These are phyloP conservation scores for Petroica traversi DNA, from an alignment of 2,113 vertebrate genomes.

Conservation along the genomic window DNA sequence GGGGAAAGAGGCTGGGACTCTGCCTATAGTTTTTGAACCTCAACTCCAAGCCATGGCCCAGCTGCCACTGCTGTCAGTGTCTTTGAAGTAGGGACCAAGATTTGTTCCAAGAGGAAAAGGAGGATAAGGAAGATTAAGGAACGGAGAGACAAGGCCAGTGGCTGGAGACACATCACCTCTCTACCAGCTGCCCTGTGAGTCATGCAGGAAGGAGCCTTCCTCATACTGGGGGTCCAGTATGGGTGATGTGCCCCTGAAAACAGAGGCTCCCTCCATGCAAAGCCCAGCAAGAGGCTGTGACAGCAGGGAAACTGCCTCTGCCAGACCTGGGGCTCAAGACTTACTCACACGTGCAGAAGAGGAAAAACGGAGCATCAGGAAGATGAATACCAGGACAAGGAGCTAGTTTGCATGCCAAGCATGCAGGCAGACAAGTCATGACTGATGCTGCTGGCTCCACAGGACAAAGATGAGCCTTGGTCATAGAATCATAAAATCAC, in stretches of 20 bases:
- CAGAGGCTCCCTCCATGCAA: neutral
- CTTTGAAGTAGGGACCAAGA: neutral
- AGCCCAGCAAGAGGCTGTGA: neutral
- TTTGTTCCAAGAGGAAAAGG: neutral
- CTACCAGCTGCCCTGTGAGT: neutral
- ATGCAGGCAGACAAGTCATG: neutral
- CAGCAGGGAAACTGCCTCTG: neutral
- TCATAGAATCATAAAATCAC: neutral
- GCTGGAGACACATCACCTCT: neutral
- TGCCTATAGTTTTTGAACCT: neutral
- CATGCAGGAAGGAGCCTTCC: neutral
- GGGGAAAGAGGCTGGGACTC: neutral
- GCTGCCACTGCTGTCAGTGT: neutral
- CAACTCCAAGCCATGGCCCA: neutral
- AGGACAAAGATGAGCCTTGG: neutral
- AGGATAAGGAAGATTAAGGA: neutral
- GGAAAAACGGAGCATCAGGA: neutral
- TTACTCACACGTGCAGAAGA: neutral
- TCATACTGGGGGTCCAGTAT: accelerated
- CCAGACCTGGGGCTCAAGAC: neutral
- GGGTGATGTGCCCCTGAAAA: neutral
- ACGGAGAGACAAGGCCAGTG: accelerated
- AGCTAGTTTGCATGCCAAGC: neutral
- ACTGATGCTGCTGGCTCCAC: neutral
- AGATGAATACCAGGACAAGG: neutral